Evolutionary conservation across 92 coral and sea anemone species (phyloP).

Genomic region (Blastomussa wellsi): DNA sequence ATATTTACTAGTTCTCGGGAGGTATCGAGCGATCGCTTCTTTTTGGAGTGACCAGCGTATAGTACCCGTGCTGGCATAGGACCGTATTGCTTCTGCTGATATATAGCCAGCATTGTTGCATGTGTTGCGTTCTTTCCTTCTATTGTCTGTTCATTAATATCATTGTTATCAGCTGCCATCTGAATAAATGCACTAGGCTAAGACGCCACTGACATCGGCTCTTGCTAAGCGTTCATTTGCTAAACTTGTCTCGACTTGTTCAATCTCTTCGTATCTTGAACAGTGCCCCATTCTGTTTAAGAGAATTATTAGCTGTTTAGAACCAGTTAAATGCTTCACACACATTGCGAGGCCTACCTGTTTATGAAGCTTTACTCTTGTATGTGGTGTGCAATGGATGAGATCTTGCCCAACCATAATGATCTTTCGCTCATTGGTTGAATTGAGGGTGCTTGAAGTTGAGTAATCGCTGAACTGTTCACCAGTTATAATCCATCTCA

Average conservation of each 20-base stretch:
- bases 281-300: constrained; percentile 57
- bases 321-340: constrained; percentile 50
- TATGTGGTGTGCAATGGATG: constrained; percentile 53
- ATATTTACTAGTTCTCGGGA: constrained; percentile 42
- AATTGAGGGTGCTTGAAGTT: constrained; percentile 23
- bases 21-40: constrained; percentile 58
- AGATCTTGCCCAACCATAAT: constrained; percentile 58
- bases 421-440: constrained; percentile 50
- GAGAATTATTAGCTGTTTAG: constrained; percentile 40
- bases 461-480: constrained; percentile 18
- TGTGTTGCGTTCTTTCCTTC: constrained; percentile 55
- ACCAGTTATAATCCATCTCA: constrained; percentile 59
- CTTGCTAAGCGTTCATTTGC: constrained; percentile 62
- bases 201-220: constrained; percentile 43
- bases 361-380: constrained; percentile 56
- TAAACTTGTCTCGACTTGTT: constrained; percentile 46
- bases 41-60: constrained; percentile 56
- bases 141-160: constrained; percentile 51
- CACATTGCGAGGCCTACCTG: constrained; percentile 48
- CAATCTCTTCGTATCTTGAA: constrained; percentile 52
- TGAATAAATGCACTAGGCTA: constrained; percentile 59
- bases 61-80: constrained; percentile 59
- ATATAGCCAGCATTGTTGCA: constrained; percentile 34
- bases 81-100: constrained; percentile 44
- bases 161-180: constrained; percentile 64